These are phyloP conservation scores for Hassar affinis DNA, from an alignment of 2,113 vertebrate species.

Conservation along the genomic window DNA sequence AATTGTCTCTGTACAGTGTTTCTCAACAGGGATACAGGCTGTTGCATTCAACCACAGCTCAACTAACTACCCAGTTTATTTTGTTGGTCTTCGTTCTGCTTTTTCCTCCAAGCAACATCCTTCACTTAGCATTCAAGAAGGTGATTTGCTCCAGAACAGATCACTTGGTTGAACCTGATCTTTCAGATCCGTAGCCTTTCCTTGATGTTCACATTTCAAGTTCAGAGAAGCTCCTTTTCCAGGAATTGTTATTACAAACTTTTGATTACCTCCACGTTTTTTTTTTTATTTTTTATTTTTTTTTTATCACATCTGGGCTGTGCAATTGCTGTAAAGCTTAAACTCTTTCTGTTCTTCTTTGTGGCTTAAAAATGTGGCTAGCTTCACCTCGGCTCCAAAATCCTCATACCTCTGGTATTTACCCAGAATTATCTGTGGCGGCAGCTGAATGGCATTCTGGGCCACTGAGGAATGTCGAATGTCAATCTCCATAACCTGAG, in stretches of 20 bases:
- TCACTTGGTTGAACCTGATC: neutral
- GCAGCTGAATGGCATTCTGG: conserved; percentile 86
- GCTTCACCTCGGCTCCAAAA: conserved; percentile 81
- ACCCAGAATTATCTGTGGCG: conserved; percentile 80
- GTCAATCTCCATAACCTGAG: conserved; percentile 67
- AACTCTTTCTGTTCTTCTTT: conserved; percentile 39
- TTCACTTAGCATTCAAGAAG: neutral
- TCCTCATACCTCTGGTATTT: conserved; percentile 85
- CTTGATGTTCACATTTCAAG: conserved; percentile 10
- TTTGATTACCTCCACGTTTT: no score
- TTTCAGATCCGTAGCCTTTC: conserved; percentile 25
- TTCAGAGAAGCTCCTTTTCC: neutral
- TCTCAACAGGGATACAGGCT: conserved; percentile 54
- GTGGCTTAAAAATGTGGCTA: conserved; percentile 66
- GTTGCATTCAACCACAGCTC: conserved; percentile 36
- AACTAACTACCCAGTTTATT: no score
- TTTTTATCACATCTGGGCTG: conserved; percentile 4
- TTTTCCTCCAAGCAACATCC: conserved; percentile 9
- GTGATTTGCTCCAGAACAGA: neutral
- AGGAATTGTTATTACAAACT: neutral
- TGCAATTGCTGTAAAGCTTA: conserved; percentile 19
- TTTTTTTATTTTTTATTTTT: no score
- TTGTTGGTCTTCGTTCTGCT: neutral
- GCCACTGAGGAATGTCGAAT: conserved; percentile 78
- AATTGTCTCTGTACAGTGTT: conserved; percentile 70